Evolutionary conservation across 2,797 vertebrate genomes (phyloP), one percentile per base, ranked within the genome.

Genomic region (Melanotaenia boesemani): DNA sequence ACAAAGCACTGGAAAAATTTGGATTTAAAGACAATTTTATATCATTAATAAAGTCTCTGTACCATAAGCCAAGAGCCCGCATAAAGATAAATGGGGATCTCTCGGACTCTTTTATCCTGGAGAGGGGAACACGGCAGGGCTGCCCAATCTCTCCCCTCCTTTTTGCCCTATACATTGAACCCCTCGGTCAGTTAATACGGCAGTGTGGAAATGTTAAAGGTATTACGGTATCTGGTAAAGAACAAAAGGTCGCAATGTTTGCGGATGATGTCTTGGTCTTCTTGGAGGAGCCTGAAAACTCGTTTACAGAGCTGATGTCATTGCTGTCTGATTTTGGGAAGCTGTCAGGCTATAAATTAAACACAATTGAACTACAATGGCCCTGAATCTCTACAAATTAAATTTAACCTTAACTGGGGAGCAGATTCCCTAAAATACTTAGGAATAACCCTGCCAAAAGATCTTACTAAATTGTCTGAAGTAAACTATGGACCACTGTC

Each of bases 201-300:
- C n/a, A n/a, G n/a, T n/a, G n/a, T n/a, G n/a, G n/a, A 7, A 15
- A 1, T 4, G 18, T 74, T 10, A 75, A 36, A 37, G 72, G 28
- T 0, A 37, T 60, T 20, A 18, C 0, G 0, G 0, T 55, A 2
- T 11, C 5, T 0, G 32, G 74, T n/a, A n/a, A n/a, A n/a, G n/a
- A n/a, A 44, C 67, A 72, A 30, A 74, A 65, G 5, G 37, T 61
- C 0, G 30, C 61, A 5, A 12, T 66, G 28, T 84, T 76, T 55
- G 63, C 62, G 0, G 76, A 79, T 67, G 74, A 81, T 44, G 15
- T 74, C 2, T 5, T 70, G 13, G 22, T 76, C 5, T 71, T 52
- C 20, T 15, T 76, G 24, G 26, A 4, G 6, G 22, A 85, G 0
- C 67, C 67, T 0, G 48, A 52, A 7, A 10, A 20, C 11, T 70